Evolutionary conservation across 2,113 vertebrate genomes (phyloP), one percentile per base, ranked within the genome.

Genomic region (Beaufortia kweichowensis): DNA sequence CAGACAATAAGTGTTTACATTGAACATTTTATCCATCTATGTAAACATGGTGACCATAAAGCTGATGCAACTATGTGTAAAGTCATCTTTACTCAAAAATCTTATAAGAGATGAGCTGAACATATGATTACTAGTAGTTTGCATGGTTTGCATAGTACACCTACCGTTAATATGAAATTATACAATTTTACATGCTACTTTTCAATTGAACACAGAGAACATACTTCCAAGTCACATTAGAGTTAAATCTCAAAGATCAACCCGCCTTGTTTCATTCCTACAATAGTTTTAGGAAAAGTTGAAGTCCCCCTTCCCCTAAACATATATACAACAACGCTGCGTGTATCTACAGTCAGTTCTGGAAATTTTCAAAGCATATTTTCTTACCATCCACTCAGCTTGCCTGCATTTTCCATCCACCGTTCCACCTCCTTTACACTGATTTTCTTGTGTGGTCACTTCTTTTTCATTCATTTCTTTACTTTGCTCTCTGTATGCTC

Each of bases 351-450:
- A n/a, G n/a, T n/a, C n/a, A n/a, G 19, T 50, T 8, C 4, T 8
- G n/a, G n/a, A 2, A 46, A 17, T 50, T 19, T 21, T 6, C 19
- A 50, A 50, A 19, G 6, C 48, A 24, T 8, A 17, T 60, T 24
- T 7, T 73, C 28, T 24, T 65, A 78, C 80, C 77, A 39, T 74
- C 80, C 46, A 33, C 9, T 28, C 48, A 63, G 46, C 12, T 11
- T 60, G 23, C 23, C 9, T 19, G 28, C 59, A 17, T 69, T 75
- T 82, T 6, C 23, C 2, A 12, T 31, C 55, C 11, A 6, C 12
- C 6, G 4, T 28, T 7, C 3, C 66, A 43, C 33, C 78, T 72
- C 10, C 28, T 6, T 24, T 9, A 8, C 46, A 41, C 23, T 73
- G 67, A 31, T 75, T 2, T 55, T 15, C 43, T 43, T 76, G 65